phyloP scores from a whole-genome alignment of 35 echinoderm and acorn worm genomes.

The Hemicentrotus pulcherrimus region DNA sequence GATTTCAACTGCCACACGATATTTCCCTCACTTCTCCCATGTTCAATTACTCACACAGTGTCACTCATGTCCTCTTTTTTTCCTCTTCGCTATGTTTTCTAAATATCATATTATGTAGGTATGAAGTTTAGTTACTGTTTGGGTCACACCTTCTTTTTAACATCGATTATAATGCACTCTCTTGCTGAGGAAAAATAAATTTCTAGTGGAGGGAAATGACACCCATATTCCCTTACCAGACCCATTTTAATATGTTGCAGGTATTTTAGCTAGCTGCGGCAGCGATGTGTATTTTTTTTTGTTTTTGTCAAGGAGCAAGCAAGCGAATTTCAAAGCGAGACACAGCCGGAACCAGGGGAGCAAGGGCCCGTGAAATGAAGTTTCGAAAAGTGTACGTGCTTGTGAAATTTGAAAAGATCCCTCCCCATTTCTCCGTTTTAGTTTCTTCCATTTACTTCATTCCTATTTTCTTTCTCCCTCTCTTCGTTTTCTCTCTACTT shows the following conservation, averaged over 20 bases:
- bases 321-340: background rate
- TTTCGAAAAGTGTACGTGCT: background rate
- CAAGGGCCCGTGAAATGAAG: background rate
- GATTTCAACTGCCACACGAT: background rate
- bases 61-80: background rate
- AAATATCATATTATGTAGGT: background rate
- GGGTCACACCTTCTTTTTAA: background rate
- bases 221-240: background rate
- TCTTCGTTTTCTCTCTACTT: background rate
- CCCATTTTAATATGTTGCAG: background rate
- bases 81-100: background rate
- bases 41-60: background rate
- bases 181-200: background rate
- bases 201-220: background rate
- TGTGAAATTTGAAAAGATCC: background rate
- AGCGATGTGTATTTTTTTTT: background rate
- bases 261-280: background rate
- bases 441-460: background rate
- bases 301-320: background rate
- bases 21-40: background rate
- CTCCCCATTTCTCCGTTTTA: background rate
- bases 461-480: background rate
- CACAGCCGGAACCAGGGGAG: background rate
- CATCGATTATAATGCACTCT: background rate
- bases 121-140: background rate